Evolutionary conservation across 2,113 vertebrate genomes (phyloP).

Genomic region (Hippolais icterina): DNA sequence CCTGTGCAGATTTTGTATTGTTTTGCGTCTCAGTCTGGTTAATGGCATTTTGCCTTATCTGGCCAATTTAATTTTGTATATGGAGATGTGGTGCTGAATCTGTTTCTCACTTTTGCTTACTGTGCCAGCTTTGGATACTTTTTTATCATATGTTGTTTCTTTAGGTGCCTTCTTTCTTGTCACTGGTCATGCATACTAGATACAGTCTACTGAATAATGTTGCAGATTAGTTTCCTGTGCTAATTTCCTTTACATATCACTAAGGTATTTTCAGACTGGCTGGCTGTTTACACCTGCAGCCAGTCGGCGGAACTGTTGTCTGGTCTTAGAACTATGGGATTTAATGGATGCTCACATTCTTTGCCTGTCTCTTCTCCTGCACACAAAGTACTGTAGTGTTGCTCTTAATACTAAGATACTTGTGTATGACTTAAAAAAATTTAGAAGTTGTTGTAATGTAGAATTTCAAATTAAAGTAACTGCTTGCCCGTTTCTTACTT

Average conservation of each 20-base stretch:
- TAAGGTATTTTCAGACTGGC: neutral
- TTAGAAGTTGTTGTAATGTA: neutral
- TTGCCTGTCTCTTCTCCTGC: neutral
- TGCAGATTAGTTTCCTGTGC: neutral
- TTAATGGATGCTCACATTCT: neutral
- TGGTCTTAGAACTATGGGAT: neutral
- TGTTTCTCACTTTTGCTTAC: neutral
- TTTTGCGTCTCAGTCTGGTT: neutral
- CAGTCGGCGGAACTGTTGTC: accelerated
- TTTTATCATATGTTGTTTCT: neutral
- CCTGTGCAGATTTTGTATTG: neutral
- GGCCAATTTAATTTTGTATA: neutral
- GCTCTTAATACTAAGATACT: neutral
- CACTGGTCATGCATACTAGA: neutral
- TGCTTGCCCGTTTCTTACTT: constrained; percentile 24
- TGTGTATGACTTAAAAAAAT: neutral
- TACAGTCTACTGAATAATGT: neutral
- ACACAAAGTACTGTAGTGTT: neutral
- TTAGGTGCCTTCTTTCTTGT: neutral
- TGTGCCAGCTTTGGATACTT: neutral
- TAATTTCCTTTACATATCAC: neutral
- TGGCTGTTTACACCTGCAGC: neutral
- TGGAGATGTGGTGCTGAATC: neutral
- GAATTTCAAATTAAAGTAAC: neutral
- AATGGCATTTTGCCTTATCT: neutral